Conservation (phyloP, 2,113 vertebrate species). For the Caracal caracal region DNA sequence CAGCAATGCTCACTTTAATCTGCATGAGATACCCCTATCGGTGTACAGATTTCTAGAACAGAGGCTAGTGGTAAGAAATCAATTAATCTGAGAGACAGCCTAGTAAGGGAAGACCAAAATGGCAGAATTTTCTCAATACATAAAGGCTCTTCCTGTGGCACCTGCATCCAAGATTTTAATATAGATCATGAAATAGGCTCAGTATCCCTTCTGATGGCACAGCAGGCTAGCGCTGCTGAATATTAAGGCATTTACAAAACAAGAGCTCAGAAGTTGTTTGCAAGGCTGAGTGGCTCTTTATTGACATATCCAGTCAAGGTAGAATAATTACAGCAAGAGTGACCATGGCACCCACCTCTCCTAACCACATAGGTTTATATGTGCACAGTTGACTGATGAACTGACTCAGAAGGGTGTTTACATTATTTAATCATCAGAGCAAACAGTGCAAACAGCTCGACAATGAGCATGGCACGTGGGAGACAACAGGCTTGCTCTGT, state of each 20-base stretch:
- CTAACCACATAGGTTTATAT: not conserved
- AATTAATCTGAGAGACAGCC: not conserved
- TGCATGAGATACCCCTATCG: not conserved
- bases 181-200: slow-evolving; percentile 18
- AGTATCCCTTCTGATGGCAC: not conserved
- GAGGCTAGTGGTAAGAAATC: not conserved
- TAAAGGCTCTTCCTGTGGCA: not conserved
- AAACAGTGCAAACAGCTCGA: not conserved
- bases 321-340: not conserved
- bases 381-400: not conserved
- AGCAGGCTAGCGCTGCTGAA: not conserved
- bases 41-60: not conserved
- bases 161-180: slow-evolving; percentile 61
- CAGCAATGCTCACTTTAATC: not conserved
- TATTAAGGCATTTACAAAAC: not conserved
- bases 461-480: accelerated
- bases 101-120: not conserved
- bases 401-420: not conserved
- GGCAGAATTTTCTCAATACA: not conserved
- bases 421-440: not conserved
- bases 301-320: not conserved
- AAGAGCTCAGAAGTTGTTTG: not conserved
- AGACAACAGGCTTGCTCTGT: not conserved
- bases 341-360: not conserved
- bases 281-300: not conserved